Percentiles rank a stretch among this genome's conserved stretches.
phyloP scores from a whole-genome alignment of 2,888 invertebrate genomes.

The Euplagia quadripunctaria region DNA sequence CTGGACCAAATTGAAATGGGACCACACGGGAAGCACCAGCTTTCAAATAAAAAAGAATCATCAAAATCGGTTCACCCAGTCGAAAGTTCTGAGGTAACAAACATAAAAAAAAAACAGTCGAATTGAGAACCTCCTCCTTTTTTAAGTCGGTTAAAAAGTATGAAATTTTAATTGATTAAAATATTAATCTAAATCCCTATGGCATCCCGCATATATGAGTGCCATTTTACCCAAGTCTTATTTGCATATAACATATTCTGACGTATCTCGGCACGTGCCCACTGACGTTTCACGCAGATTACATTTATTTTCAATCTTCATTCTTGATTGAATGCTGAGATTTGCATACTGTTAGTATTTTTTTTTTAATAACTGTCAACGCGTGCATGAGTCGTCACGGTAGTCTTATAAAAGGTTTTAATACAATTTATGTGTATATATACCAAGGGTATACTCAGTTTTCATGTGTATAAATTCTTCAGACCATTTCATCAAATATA shows the following conservation, averaged over 20 bases:
- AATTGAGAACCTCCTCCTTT: no score
- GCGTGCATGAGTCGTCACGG: conserved; percentile 17
- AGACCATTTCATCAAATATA: not conserved
- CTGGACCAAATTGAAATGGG: no score
- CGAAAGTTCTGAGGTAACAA: no score
- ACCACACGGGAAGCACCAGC: no score
- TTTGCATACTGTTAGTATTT: conserved; percentile 43
- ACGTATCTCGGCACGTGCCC: conserved; percentile 67
- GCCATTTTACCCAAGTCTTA: conserved; percentile 23
- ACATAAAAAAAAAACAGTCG: no score
- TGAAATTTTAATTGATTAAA: conserved; percentile 7
- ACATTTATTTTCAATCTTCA: conserved; percentile 80
- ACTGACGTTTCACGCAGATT: conserved; percentile 71
- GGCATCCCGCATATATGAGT: conserved; percentile 59
- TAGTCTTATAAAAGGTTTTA: conserved; percentile 17
- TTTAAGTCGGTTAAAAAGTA: no score
- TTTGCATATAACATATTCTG: conserved; percentile 69
- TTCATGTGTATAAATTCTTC: not conserved
- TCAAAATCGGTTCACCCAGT: no score
- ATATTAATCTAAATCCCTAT: not conserved
- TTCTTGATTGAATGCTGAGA: conserved; percentile 56
- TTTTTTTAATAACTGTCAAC: conserved; percentile 27
- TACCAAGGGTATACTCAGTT: not conserved
- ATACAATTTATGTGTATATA: not conserved
- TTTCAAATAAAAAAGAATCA: no score